Base-by-base conservation (phyloP, 2,113 vertebrate genomes). In the Galemys pyrenaicus region DNA sequence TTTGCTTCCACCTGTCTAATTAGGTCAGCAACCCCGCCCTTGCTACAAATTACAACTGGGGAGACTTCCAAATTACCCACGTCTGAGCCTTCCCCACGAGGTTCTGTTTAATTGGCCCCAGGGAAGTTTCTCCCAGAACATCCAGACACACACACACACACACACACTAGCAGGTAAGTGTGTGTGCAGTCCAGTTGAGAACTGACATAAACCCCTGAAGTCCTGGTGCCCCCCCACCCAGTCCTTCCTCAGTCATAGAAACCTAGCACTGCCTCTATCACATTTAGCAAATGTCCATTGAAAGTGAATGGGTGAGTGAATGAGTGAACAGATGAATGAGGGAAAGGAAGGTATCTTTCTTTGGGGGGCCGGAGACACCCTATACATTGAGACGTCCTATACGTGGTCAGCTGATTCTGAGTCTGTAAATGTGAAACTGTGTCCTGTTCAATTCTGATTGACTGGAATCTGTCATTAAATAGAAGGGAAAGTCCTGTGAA, bases 101-200 rank as follows among this genome's bases (percentile, higher is more conserved):
- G 22, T 30, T 58, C 39, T 65, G 5, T 12, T 6, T 62, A 67
- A 85, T 30, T 65, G 70, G 56, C 56, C 79, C 58, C 68, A 0
- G 0, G 49, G 68, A 51, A 46, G 37, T 22, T 20, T 93, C 44
- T 44, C 67, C 30, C 9, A 32, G 35, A 67, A 49, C 46, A 49
- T 2, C 26, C 49, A 49, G 8, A 49, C 46, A 49, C 46, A 44
- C 44, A 44, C 44, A 44, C 9, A 44, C 44, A 44, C 54, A 30
- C 30, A 26, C 12, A 4, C 2, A 0, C 28, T 2, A 2, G 0
- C 1, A 54, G 9, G 5, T 9, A 17, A 71, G 67, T 2, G 64
- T 16, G 2, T n/a, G 11, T 28, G 35, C 19, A 12, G 20, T 15
- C 68, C 74, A 51, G 28, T 2, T 10, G 6, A 68, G n/a, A 37